Conservation (phyloP, 2,113 vertebrate genomes). For the Pseudopodoces humilis region DNA sequence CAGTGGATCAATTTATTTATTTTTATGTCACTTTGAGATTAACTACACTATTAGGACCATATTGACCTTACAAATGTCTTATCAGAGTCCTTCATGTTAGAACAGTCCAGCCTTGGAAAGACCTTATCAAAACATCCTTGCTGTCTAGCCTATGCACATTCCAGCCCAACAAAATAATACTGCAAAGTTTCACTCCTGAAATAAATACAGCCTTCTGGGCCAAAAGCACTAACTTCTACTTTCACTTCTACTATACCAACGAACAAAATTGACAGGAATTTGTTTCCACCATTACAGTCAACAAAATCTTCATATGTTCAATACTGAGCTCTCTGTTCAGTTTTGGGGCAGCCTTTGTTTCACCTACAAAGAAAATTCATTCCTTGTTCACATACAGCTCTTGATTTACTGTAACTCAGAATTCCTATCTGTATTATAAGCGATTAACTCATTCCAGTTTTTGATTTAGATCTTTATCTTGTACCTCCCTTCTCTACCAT, state of each 20-base stretch:
- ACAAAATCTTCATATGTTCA: neutral
- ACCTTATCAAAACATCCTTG: neutral
- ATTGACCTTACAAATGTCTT: neutral
- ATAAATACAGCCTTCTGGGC: neutral
- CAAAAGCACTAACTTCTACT: neutral
- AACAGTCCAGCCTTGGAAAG: constrained; percentile 28
- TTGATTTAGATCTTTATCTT: neutral
- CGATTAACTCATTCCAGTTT: neutral
- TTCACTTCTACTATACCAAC: neutral
- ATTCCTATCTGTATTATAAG: neutral
- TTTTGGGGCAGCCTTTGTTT: neutral
- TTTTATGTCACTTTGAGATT: neutral
- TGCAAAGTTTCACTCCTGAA: neutral
- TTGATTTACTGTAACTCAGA: neutral
- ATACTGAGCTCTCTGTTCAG: neutral
- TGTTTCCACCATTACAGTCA: neutral
- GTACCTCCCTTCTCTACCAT: neutral
- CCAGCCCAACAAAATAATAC: constrained; percentile 2
- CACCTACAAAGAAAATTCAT: neutral
- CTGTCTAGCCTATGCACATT: neutral
- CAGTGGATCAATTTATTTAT: neutral
- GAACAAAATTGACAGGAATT: neutral
- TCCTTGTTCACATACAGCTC: neutral
- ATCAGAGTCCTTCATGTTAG: neutral
- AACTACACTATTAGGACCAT: neutral